These are phyloP conservation scores for Phoeniculus purpureus DNA, from an alignment of 2,797 vertebrate species.

Conservation along the genomic window DNA sequence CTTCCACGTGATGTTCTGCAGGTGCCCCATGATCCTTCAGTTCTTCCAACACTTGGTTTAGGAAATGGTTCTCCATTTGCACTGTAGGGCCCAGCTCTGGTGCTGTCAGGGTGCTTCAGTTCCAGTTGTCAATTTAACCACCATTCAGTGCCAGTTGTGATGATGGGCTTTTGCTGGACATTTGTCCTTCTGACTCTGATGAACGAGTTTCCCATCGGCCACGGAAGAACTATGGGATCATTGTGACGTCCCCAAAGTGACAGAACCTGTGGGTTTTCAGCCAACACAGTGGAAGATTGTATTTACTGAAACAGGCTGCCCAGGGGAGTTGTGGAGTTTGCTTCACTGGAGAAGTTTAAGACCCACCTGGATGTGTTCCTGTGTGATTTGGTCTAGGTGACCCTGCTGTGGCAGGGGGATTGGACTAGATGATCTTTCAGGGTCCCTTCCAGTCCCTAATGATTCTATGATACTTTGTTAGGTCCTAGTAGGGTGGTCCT, in stretches of 20 bases:
- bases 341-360: no score
- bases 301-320: not conserved
- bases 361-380: no score
- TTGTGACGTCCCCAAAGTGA: not conserved
- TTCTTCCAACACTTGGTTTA: not conserved
- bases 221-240: not conserved
- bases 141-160: conserved; percentile 56
- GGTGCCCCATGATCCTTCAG: not conserved
- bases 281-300: not conserved
- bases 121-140: conserved; percentile 58
- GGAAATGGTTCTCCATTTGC: conserved; percentile 37
- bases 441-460: no score
- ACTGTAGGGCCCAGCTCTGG: conserved; percentile 29
- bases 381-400: no score
- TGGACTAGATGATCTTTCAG: no score
- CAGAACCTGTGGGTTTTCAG: not conserved
- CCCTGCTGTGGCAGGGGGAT: no score
- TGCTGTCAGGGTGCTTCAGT: conserved; percentile 41
- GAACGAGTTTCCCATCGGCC: not conserved
- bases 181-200: conserved; percentile 20
- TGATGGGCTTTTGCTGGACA: not conserved
- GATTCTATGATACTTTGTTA: not conserved
- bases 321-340: no score
- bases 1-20: not conserved
- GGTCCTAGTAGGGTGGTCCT: not conserved